Conservation (phyloP, 2,797 vertebrate species). For the Hippoglossus hippoglossus region DNA sequence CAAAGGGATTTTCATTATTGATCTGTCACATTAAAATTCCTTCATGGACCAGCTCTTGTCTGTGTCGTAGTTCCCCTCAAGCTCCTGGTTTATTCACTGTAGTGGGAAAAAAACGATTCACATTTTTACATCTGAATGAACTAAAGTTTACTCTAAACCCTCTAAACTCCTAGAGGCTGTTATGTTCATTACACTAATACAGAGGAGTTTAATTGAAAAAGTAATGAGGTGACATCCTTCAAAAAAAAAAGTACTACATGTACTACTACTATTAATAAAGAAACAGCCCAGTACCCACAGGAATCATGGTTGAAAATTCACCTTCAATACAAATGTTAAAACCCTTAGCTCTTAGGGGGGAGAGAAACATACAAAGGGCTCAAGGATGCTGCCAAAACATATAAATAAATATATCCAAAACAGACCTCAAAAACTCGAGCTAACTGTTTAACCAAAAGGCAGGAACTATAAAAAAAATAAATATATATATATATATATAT, state of each 20-base stretch:
- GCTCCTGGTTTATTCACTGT: background rate
- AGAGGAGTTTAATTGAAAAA: background rate
- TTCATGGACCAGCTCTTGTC: conserved; percentile 10
- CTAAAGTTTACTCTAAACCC: background rate
- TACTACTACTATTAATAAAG: too few relatives aligned
- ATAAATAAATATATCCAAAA: too few relatives aligned
- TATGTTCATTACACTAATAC: conserved; percentile 5
- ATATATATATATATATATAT: too few relatives aligned
- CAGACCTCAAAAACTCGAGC: too few relatives aligned
- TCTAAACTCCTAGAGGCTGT: background rate
- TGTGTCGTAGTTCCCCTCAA: background rate
- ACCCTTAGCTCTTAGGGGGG: too few relatives aligned
- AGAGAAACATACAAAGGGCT: too few relatives aligned
- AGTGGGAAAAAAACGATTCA: background rate
- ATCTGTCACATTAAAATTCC: conserved; percentile 21
- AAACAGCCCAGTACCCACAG: too few relatives aligned
- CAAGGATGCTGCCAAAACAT: too few relatives aligned
- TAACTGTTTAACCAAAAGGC: too few relatives aligned
- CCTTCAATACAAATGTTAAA: too few relatives aligned
- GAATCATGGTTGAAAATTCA: too few relatives aligned
- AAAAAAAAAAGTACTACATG: background rate
- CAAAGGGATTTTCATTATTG: conserved; percentile 22
- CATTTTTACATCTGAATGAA: conserved; percentile 11
- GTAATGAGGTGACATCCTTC: background rate
- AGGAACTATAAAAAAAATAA: too few relatives aligned